A percentile compares a stretch with the other conserved stretches of the same genome.
Conservation (phyloP, 1,140 invertebrate species). For the Oscheius sp. region DNA sequence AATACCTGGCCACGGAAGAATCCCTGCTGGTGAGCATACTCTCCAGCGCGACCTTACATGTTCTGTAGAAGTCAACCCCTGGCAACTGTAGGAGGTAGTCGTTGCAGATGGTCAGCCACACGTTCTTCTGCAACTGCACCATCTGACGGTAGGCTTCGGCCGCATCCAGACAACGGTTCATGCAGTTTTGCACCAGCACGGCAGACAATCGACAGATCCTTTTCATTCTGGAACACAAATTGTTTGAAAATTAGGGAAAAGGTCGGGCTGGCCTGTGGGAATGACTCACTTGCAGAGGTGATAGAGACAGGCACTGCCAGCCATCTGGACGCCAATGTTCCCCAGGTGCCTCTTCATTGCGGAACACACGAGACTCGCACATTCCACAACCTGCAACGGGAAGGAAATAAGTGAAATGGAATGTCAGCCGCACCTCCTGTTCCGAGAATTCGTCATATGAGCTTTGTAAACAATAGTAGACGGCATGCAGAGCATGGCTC, state of each 20-base stretch:
- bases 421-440: constrained; percentile 24
- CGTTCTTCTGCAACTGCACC: constrained; percentile 69
- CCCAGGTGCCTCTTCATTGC: constrained; percentile 73
- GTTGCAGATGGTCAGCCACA: constrained; percentile 74
- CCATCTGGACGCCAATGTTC: constrained; percentile 74
- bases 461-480: constrained; percentile 39
- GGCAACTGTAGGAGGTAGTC: constrained; percentile 76
- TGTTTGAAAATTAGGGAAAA: constrained; percentile 9
- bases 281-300: constrained; percentile 69
- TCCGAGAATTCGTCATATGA: constrained; percentile 35
- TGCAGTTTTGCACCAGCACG: constrained; percentile 13
- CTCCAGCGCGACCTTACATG: constrained; percentile 39
- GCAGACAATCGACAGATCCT: constrained; percentile 17
- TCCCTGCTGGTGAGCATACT: constrained; percentile 39
- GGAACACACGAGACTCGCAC: constrained; percentile 64
- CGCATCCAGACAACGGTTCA: constrained; percentile 32
- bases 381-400: constrained; percentile 2
- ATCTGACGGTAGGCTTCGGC: constrained; percentile 21
- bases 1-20: constrained; percentile 34
- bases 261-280: background rate
- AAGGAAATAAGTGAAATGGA: constrained; percentile 14
- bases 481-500: constrained; percentile 38
- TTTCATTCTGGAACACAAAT: constrained; percentile 26
- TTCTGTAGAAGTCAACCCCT: constrained; percentile 39
- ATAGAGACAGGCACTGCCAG: constrained; percentile 77